Percentiles rank a stretch among this genome's conserved stretches.
These are phyloP conservation scores for Acanthococcus lagerstroemiae DNA, from an alignment of 2,888 invertebrate genomes.

Conservation along the genomic window DNA sequence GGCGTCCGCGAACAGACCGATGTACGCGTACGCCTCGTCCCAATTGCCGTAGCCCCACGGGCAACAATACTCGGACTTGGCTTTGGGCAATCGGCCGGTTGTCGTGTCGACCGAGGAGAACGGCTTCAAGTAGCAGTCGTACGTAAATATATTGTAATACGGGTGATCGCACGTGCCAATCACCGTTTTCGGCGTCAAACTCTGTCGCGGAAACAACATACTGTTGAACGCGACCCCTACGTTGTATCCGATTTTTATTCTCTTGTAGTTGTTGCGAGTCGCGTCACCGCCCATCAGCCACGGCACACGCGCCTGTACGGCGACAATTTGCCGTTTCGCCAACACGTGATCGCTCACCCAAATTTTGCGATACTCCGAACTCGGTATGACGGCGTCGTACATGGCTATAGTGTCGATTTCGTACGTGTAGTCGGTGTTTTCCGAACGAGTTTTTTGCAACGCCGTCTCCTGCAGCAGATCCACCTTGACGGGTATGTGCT, in stretches of 20 bases:
- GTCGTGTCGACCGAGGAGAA: not conserved
- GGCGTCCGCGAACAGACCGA: not conserved
- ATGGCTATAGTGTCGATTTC: not conserved
- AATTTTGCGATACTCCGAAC: not conserved
- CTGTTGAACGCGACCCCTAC: too few species aligned
- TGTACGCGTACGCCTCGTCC: not conserved
- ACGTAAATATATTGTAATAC: too few species aligned
- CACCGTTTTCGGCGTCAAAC: too few species aligned
- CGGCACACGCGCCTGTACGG: not conserved
- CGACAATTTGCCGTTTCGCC: not conserved
- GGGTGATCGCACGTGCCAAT: too few species aligned
- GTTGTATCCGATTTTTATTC: too few species aligned
- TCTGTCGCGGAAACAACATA: not conserved
- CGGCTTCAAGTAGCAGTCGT: not conserved
- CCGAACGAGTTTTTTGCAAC: not conserved
- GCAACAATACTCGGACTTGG: not conserved
- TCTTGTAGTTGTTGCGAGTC: too few species aligned
- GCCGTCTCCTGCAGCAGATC: not conserved
- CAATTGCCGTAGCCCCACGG: not conserved
- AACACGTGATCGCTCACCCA: not conserved
- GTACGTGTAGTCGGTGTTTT: not conserved
- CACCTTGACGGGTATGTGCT: not conserved
- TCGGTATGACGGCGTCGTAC: not conserved
- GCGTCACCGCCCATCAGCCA: not conserved
- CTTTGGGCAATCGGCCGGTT: not conserved